Base-by-base conservation (phyloP, 2,797 vertebrate species). In the Poecilia velifera region DNA sequence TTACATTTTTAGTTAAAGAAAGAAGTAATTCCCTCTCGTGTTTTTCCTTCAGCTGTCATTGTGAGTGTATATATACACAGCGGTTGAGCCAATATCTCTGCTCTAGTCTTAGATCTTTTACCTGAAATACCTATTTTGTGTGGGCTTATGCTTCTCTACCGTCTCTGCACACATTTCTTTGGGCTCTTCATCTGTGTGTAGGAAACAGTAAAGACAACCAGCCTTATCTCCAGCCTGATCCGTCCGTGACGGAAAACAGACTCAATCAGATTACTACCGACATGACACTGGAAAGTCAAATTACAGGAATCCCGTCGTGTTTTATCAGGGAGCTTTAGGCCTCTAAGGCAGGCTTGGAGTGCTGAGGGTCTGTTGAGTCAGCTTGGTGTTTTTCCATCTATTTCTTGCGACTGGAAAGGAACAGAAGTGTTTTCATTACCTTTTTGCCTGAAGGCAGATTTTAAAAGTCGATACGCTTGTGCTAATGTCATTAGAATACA, bases 171-270 rank as follows among this genome's bases (percentile, higher is more conserved):
- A 59, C 45, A 66, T 78, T 79, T 68, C 18, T 39, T 79, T 76
- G 62, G 10, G 12, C 64, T 3, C 73, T 79, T 70, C 88, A 59
- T 64, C 51, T 76, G 16, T 76, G 66, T 87, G 82, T 86, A 85
- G 86, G 89, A 92, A 92, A 86, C 84, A 87, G 79, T 70, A 87
- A 81, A 90, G 70, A n/a, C 62, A 88, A 92, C 89, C 84, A 89
- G 84, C 82, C 78, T 89, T 87, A 88, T 82, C 76, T 82, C 82
- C 72, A 76, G 87, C 87, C 83, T 88, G 78, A 83, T 83, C 75
- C 74, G 74, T 71, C 79, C 74, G 16, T 0, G 86, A 92, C 82
- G 85, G 76, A 89, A 89, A 92, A 87, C 91, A 93, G 90, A 90
- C 81, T 84, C 82, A 84, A 91, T 90, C 81, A 77, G 84, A 89